Evolutionary conservation across 2,888 invertebrate genomes (phyloP).

Genomic region (Acanthopleura granulata): DNA sequence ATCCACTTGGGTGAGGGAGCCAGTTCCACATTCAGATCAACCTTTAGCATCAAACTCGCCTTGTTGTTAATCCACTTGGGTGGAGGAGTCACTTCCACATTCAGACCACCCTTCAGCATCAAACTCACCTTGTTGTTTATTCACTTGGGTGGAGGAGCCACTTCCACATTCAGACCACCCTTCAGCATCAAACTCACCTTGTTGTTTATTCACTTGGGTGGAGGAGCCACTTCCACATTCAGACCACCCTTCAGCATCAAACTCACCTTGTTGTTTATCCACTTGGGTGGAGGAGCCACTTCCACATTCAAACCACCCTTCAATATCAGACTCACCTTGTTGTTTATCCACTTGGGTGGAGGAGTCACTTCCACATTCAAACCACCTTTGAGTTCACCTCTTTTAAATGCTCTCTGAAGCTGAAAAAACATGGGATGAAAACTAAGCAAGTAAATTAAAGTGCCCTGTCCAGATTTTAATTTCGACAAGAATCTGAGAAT

Average conservation of each 20-base stretch:
- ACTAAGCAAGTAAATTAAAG: background rate
- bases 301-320: conserved; percentile 85
- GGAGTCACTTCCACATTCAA: conserved; percentile 76
- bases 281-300: conserved; percentile 74
- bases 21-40: conserved; percentile 74
- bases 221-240: conserved; percentile 74
- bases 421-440: conserved; percentile 64
- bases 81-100: conserved; percentile 73
- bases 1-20: conserved; percentile 75
- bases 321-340: conserved; percentile 78
- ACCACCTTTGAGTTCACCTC: conserved; percentile 88
- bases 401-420: conserved; percentile 91
- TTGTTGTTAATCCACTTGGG: conserved; percentile 81
- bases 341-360: conserved; percentile 78
- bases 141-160: conserved; percentile 74
- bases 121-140: conserved; percentile 82
- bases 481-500: no score
- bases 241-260: conserved; percentile 64
- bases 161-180: conserved; percentile 81
- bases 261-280: conserved; percentile 83
- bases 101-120: conserved; percentile 85
- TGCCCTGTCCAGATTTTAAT: no score
- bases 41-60: conserved; percentile 72
- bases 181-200: conserved; percentile 81
- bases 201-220: conserved; percentile 79